phyloP scores from a whole-genome alignment of 2,888 invertebrate genomes.

The Boloria euphrosyne region DNA sequence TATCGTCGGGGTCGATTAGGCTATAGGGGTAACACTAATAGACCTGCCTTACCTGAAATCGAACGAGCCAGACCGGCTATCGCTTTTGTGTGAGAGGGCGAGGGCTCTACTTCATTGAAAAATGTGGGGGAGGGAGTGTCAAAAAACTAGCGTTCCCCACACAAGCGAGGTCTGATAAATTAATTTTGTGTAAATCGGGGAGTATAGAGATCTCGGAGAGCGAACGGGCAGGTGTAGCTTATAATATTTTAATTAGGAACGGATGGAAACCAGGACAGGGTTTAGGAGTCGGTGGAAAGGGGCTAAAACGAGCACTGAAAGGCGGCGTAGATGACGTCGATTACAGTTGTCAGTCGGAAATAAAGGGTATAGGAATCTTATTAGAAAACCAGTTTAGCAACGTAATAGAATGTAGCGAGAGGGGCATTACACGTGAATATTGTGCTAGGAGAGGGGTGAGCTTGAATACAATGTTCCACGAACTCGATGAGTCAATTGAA shows the following conservation, averaged over 20 bases:
- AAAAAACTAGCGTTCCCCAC: background rate
- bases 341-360: background rate
- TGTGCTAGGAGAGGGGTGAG: background rate
- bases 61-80: background rate
- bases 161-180: background rate
- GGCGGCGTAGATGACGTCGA: background rate
- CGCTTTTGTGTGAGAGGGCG: background rate
- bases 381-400: background rate
- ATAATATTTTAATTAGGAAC: background rate
- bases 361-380: background rate
- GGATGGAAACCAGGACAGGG: background rate
- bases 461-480: background rate
- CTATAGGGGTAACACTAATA: background rate
- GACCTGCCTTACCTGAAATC: background rate
- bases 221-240: background rate
- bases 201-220: background rate
- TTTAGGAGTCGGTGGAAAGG: background rate
- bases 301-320: background rate
- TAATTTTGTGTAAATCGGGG: background rate
- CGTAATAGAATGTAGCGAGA: background rate
- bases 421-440: background rate
- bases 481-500: background rate
- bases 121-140: background rate
- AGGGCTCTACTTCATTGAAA: background rate
- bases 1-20: conserved; percentile 1